phyloP scores from a whole-genome alignment of 2,113 vertebrate genomes.

The Rhinopithecus roxellana region DNA sequence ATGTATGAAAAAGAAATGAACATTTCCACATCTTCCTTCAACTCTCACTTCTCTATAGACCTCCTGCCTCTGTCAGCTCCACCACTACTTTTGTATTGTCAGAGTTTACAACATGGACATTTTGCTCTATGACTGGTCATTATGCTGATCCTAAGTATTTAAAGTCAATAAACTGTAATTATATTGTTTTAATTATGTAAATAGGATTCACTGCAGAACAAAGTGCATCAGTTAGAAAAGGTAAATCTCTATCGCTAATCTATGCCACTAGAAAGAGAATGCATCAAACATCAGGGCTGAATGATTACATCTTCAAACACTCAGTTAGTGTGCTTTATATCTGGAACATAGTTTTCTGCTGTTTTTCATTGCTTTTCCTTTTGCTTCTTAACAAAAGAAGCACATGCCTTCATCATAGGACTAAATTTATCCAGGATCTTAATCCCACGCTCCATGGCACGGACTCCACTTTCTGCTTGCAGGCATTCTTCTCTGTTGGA shows the following conservation, averaged over 20 bases:
- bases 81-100: not conserved
- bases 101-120: not conserved
- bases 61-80: not conserved
- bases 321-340: constrained; percentile 30
- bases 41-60: not conserved
- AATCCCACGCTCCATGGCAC: not conserved
- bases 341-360: not conserved
- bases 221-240: not conserved
- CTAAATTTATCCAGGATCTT: constrained; percentile 2
- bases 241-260: not conserved
- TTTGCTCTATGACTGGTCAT: not conserved
- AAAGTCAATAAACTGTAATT: not conserved
- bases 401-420: not conserved
- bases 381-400: constrained; percentile 23
- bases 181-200: not conserved
- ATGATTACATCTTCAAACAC: not conserved
- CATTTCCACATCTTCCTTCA: not conserved
- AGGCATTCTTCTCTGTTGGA: not conserved
- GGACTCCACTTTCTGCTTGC: not conserved
- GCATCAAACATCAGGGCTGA: not conserved
- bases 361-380: constrained; percentile 2
- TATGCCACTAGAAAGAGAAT: not conserved
- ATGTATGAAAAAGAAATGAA: not conserved
- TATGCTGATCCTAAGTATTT: not conserved
- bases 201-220: not conserved